Evolutionary conservation across 2,888 invertebrate species (phyloP), one percentile per base, ranked within the genome.

Genomic region (Temnothorax unifasciatus): DNA sequence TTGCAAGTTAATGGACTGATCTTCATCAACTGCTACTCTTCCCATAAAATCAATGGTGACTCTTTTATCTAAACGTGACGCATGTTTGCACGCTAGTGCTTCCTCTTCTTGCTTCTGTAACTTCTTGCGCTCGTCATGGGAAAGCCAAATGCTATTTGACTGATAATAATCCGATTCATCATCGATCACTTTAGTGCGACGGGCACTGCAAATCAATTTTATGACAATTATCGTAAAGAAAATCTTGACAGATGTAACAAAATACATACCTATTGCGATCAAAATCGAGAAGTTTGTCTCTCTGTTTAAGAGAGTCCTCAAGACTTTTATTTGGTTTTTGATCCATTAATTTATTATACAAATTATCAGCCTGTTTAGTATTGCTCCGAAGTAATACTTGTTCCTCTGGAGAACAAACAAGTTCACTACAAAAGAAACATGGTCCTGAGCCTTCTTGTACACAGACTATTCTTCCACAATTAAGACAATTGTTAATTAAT

Each of bases 401-500:
- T 93, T 98, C 97, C 85, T 97, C 97, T 34, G 96, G 96, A 0
- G 97, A 97, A 92, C 97, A 97, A 94, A 99, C 99, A 94, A 98
- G 95, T 91, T 96, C 96, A 0, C 97, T 98, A 95, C 99, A 99
- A 93, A 97, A 99, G 64, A 99, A 96, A 93, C 99, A 99, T 0
- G 99, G 99, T 0, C 99, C 99, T 11, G 99, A 97, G 1, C 99
- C 99, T 95, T 99, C 99, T 95, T 99, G 99, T 81, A 96, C 96
- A 95, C 99, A 99, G 6, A 99, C 98, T 86, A 99, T 97, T 82
- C 99, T 96, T 0, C 99, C 99, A 95, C 99, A 99, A 85, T 97
- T 96, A 15, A 98, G 94, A 93, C 99, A 99, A 95, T 99, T 99
- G 94, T 98, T 98, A 83, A 99, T 96, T 68, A 99, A 95, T 79